Base-by-base conservation (phyloP, 2,113 vertebrate species). In the Strix uralensis region DNA sequence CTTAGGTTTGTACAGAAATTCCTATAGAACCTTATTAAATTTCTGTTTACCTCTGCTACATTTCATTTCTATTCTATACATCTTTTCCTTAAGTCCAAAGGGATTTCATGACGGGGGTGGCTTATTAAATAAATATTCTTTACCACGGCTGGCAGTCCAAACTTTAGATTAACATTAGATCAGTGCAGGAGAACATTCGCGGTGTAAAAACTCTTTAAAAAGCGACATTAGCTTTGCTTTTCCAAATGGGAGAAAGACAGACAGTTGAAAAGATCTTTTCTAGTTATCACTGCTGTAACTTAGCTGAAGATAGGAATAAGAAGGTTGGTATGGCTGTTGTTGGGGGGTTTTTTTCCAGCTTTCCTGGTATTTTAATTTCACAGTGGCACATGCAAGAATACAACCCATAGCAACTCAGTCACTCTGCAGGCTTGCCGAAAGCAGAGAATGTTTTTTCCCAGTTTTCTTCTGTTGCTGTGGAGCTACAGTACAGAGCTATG, bases 11-110 rank as follows among this genome's bases (percentile, higher is more conserved):
- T 52, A 78, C 67, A 96, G 63, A 59, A 85, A 90, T 94, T 91
- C 95, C 94, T 96, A 90, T 36, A 92, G 89, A 96, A 97, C 38
- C 58, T 88, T 86, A 92, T 96, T 95, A 92, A 79, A 82, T 92
- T 92, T 97, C 89, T 95, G 79, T 96, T 96, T 95, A 95, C 74
- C 42, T 89, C 78, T 80, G 55, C 51, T 83, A 20, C 62, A 44
- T 87, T 96, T 95, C 27, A 92, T 95, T 92, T 88, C 79, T 81
- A 36, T 86, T 95, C 93, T 67, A 40, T 62, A 71, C 40, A 80
- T 80, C 86, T 89, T 89, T 89, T 79, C 67, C 27, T 61, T 87
- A 79, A 94, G 57, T 85, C 91, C 86, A 94, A 69, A 55, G 54
- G 58, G 81, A 92, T 94, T 91, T 92, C 10, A 1, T 25, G 12